These are phyloP conservation scores for Tribolium castaneum DNA, from an alignment of 1,140 invertebrate genomes.

Conservation along the genomic window DNA sequence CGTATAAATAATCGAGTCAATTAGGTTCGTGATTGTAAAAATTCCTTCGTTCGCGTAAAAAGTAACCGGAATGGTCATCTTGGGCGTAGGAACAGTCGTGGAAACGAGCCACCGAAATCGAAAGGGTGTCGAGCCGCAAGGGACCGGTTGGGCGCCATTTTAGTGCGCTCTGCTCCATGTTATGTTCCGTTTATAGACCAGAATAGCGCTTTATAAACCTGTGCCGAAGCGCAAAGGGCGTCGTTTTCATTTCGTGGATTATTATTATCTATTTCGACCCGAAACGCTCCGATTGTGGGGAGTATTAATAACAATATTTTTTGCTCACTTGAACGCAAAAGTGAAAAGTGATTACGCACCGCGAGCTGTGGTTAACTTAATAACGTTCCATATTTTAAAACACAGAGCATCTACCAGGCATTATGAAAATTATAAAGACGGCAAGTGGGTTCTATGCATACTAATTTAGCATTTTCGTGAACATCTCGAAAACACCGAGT, in stretches of 20 bases:
- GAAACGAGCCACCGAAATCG: constrained; percentile 43
- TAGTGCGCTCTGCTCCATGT: constrained; percentile 58
- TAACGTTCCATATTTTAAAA: constrained; percentile 14
- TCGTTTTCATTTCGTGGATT: constrained; percentile 60
- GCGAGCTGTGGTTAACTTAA: background rate
- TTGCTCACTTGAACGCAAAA: background rate
- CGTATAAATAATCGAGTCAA: background rate
- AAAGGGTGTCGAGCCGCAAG: constrained; percentile 56
- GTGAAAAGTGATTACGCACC: background rate
- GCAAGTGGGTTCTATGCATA: constrained; percentile 29
- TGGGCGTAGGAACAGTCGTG: constrained; percentile 27
- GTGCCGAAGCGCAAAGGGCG: constrained; percentile 58
- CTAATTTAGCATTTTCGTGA: constrained; percentile 40
- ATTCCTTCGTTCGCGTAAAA: background rate
- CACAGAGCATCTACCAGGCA: constrained; percentile 1
- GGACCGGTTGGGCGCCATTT: constrained; percentile 58
- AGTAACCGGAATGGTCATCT: background rate
- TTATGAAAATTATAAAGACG: constrained; percentile 35
- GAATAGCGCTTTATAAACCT: constrained; percentile 61
- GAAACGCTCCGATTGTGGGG: no score
- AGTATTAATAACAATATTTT: no score
- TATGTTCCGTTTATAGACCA: constrained; percentile 62
- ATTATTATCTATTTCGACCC: constrained; percentile 56
- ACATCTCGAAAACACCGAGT: constrained; percentile 23
- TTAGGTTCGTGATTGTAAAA: constrained; percentile 11